phyloP scores from a whole-genome alignment of 2,113 vertebrate species.

The Turdus rufiventris region DNA sequence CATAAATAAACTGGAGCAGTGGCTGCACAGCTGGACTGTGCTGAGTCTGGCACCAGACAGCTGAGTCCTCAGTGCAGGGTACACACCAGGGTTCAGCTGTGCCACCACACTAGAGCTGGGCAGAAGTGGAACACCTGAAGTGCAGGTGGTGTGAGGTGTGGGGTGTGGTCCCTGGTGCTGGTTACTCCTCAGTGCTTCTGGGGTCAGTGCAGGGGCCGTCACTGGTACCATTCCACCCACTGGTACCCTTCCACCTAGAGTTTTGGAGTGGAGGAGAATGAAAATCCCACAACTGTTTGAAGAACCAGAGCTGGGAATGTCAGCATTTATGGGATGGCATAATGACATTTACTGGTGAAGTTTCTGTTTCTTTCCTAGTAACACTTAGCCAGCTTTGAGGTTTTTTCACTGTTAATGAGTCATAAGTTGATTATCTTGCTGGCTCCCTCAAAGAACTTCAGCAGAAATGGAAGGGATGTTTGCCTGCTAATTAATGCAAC shows the following conservation, averaged over 20 bases:
- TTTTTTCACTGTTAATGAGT: not conserved
- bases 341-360: not conserved
- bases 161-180: not conserved
- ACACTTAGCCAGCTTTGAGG: not conserved
- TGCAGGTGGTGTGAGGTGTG: accelerated
- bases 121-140: not conserved
- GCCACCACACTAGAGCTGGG: not conserved
- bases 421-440: not conserved
- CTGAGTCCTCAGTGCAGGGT: not conserved
- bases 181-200: not conserved
- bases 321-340: not conserved
- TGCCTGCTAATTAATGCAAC: not conserved
- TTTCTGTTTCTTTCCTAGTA: not conserved
- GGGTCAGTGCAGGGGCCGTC: accelerated
- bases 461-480: not conserved
- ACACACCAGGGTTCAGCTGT: not conserved
- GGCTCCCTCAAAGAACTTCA: not conserved
- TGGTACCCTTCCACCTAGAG: not conserved
- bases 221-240: not conserved
- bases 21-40: not conserved
- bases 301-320: not conserved
- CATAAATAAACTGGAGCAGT: not conserved
- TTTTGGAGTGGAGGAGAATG: not conserved
- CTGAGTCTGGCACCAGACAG: not conserved
- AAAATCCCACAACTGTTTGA: not conserved